Conservation (phyloP, 2,888 invertebrate species). For the Zootermopsis nevadensis region DNA sequence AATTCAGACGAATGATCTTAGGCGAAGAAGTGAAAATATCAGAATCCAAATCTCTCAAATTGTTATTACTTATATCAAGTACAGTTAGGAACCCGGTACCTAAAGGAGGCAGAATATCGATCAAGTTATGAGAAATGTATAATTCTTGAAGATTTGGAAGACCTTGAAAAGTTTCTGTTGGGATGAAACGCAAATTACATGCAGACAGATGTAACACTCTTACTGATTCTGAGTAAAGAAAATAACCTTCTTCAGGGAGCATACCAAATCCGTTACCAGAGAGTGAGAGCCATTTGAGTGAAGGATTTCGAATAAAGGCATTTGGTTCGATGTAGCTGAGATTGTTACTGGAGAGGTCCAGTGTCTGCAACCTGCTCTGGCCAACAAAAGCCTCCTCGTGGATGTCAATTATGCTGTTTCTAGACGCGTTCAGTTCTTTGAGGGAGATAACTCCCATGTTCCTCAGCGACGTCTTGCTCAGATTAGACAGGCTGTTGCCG, state of each 20-base stretch:
- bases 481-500: not conserved
- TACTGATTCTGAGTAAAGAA: not conserved
- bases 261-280: not conserved
- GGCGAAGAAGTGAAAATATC: not conserved
- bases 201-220: not conserved
- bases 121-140: not conserved
- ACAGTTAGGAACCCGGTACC: not conserved
- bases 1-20: not conserved
- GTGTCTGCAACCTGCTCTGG: not conserved
- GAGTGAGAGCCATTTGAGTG: not conserved
- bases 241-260: not conserved
- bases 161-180: not conserved
- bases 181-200: not conserved
- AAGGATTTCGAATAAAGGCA: not conserved
- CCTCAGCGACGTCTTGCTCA: not conserved
- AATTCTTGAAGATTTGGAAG: slow-evolving; percentile 1
- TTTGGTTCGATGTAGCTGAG: not conserved
- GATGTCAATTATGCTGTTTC: not conserved
- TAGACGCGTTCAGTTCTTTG: not conserved
- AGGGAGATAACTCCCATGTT: not conserved
- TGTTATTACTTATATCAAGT: not conserved
- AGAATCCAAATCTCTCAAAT: not conserved
- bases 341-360: not conserved
- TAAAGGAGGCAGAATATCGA: not conserved
- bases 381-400: not conserved